These are phyloP conservation scores for Ochotona princeps DNA, from an alignment of 2,113 vertebrate genomes.

Conservation along the genomic window DNA sequence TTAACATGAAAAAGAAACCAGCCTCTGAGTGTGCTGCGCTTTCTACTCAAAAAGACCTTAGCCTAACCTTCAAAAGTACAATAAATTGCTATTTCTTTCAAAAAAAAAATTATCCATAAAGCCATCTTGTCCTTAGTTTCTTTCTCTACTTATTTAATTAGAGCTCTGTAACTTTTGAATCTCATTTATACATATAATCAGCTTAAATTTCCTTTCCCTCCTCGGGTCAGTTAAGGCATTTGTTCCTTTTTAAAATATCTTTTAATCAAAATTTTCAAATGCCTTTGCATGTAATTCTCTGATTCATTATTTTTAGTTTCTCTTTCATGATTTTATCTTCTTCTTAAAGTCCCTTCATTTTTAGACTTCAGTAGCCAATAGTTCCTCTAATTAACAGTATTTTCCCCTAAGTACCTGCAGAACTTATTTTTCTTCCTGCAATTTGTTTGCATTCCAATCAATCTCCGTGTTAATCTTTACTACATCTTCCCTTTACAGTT, in stretches of 20 bases:
- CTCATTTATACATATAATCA: background rate
- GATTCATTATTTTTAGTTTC: background rate
- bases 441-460: background rate
- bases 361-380: background rate
- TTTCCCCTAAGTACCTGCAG: background rate
- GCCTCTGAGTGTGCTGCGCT: too few species aligned
- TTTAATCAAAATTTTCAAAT: background rate
- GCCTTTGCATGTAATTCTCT: background rate
- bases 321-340: background rate
- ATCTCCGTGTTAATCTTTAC: background rate
- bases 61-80: too few species aligned
- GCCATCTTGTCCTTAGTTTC: too few species aligned
- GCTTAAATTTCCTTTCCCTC: background rate
- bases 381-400: background rate
- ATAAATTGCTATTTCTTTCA: too few species aligned
- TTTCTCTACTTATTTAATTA: too few species aligned
- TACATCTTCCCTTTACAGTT: background rate
- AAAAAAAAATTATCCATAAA: too few species aligned
- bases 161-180: background rate
- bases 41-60: too few species aligned
- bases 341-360: background rate
- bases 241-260: background rate
- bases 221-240: background rate
- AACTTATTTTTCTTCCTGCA: background rate
- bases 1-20: too few species aligned